Conservation (phyloP, 2,797 vertebrate species). For the Cryptoblepharus egeriae region DNA sequence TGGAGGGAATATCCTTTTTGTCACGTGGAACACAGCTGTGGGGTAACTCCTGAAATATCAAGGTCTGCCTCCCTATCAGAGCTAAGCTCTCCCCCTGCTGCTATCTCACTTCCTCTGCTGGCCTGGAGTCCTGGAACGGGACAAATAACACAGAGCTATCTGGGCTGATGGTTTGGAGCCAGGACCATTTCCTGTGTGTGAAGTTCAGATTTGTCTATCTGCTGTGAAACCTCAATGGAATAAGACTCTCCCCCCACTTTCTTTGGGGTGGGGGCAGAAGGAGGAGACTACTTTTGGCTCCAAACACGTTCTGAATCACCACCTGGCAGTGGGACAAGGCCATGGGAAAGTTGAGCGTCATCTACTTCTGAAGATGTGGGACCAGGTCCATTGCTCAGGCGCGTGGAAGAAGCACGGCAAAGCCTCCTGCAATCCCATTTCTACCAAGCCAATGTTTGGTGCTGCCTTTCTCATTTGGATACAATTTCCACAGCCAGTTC, state of each 20-base stretch:
- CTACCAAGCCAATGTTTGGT: not conserved
- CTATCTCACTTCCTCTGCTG: conserved; percentile 42
- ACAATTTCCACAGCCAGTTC: not conserved
- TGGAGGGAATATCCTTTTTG: not conserved
- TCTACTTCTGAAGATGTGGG: conserved; percentile 61
- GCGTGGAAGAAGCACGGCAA: conserved; percentile 24
- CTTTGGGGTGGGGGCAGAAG: not conserved
- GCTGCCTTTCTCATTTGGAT: conserved; percentile 1
- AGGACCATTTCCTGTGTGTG: conserved; percentile 10
- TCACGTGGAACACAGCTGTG: conserved; percentile 1
- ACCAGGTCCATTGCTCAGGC: conserved; percentile 58
- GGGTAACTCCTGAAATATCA: conserved; percentile 24
- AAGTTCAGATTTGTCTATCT: conserved; percentile 52
- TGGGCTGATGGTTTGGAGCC: conserved; percentile 43
- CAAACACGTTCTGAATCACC: conserved; percentile 59
- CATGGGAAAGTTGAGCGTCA: conserved; percentile 72
- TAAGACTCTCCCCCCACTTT: conserved; percentile 42
- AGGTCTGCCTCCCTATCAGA: conserved; percentile 41
- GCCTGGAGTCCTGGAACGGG: conserved; percentile 46
- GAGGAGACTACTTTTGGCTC: conserved; percentile 60
- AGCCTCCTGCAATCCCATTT: conserved; percentile 7
- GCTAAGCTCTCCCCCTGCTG: not conserved
- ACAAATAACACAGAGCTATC: not conserved
- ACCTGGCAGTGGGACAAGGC: conserved; percentile 67
- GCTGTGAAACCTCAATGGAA: conserved; percentile 58